A percentile compares a stretch with the other conserved stretches of the same genome.
Evolutionary conservation across 2,113 vertebrate genomes (phyloP).

Genomic region (Limanda limanda): DNA sequence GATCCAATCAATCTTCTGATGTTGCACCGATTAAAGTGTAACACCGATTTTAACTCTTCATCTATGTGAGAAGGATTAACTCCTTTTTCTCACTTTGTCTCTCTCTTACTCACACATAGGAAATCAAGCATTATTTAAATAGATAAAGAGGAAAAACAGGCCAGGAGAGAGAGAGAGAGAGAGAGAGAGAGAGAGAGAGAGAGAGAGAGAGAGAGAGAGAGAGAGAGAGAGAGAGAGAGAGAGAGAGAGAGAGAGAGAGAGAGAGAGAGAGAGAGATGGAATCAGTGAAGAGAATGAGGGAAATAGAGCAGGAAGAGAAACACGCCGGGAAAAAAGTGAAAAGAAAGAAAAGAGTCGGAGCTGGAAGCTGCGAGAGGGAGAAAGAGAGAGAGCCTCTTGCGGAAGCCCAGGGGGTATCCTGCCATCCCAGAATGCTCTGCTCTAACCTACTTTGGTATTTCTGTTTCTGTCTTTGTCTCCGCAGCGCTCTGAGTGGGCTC

Average conservation of each 20-base stretch:
- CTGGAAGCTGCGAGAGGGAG: constrained; percentile 39
- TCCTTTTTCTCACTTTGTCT: neutral
- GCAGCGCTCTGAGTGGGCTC: constrained; percentile 69
- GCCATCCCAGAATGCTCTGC: constrained; percentile 82
- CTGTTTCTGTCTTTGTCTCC: constrained; percentile 79
- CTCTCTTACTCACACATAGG: neutral
- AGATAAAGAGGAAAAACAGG: neutral
- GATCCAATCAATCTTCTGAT: too few species aligned
- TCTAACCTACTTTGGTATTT: constrained; percentile 85
- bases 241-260: constrained; percentile 8
- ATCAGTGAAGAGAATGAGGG: constrained; percentile 19
- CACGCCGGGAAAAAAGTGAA: constrained; percentile 1
- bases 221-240: constrained; percentile 30
- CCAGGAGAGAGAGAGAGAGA: neutral
- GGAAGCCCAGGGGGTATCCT: constrained; percentile 82
- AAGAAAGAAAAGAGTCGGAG: constrained; percentile 35
- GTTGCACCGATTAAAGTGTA: neutral
- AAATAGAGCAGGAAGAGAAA: constrained; percentile 44
- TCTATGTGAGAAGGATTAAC: neutral
- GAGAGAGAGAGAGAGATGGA: neutral
- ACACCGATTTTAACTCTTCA: neutral
- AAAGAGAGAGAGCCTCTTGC: constrained; percentile 65
- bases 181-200: neutral
- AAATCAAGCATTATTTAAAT: neutral
- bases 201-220: neutral